Conservation (phyloP, 2,888 invertebrate genomes). For the Nomada ferruginata region DNA sequence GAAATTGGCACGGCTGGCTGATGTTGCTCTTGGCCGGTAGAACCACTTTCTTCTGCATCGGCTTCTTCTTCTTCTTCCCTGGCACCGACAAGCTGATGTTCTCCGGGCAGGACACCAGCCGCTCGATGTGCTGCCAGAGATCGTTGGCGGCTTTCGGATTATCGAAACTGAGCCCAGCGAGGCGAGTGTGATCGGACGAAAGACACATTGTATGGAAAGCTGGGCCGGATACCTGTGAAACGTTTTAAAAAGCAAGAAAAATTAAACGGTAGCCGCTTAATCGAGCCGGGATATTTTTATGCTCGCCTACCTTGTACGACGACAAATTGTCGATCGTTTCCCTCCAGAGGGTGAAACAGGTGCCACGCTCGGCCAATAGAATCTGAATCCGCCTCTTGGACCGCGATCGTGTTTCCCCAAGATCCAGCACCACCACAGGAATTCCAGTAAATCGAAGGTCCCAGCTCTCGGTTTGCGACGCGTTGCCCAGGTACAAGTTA, state of each 20-base stretch:
- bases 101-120: constrained; percentile 90
- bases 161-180: constrained; percentile 93
- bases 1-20: constrained; percentile 93
- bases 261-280: too few species aligned
- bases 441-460: constrained; percentile 91
- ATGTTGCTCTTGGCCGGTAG: constrained; percentile 92
- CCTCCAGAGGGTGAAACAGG: constrained; percentile 92
- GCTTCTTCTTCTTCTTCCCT: constrained; percentile 87
- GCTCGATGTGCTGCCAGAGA: constrained; percentile 89
- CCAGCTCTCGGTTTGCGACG: constrained; percentile 87
- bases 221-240: constrained; percentile 86
- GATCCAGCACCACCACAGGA: constrained; percentile 91
- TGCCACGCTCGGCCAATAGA: constrained; percentile 91
- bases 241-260: neutral
- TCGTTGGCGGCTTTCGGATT: constrained; percentile 89
- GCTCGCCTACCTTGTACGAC: constrained; percentile 86
- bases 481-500: constrained; percentile 88
- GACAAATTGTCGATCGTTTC: constrained; percentile 92
- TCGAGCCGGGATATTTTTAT: too few species aligned
- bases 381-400: constrained; percentile 89
- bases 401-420: constrained; percentile 90
- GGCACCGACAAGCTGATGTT: constrained; percentile 91
- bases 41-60: constrained; percentile 86
- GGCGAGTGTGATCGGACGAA: constrained; percentile 90
- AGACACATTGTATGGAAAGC: constrained; percentile 93